Evolutionary conservation across 1,140 invertebrate species (phyloP), one percentile per base, ranked within the genome.

Genomic region (Linepithema humile): DNA sequence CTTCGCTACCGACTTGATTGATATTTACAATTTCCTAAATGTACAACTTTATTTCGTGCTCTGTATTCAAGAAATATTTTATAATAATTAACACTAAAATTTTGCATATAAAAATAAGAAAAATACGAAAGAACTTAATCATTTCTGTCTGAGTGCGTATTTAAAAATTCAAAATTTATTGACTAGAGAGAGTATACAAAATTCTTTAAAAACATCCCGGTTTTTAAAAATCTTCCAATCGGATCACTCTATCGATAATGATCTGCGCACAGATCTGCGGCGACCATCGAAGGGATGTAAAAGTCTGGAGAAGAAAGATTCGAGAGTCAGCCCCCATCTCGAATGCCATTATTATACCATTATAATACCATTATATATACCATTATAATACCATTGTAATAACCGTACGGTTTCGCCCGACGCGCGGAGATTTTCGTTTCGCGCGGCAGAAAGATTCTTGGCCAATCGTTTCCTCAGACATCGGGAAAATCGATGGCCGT

Each of bases 341-440:
- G 35, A 72, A 60, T 74, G 43, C 15, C 72, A 40, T 74, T 20
- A 40, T 74, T 60, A 62, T 74, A 60, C 17, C 35, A 20, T 40
- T 40, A 43, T 43, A 43, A 43, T 43, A 43, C 0, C 40, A 43
- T 74, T 55, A n/a, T 70, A 23, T 70, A 72, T 72, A 70, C 67
- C 45, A 23, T 70, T 32, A 17, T 72, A 72, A 72, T 72, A 72
- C 48, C 69, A 29, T 74, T 60, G 17, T 74, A 20, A 74, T 20
- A 40, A 57, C 20, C 48, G 17, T 20, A 40, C 17, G 10, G 3
- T 60, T 60, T 74, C 29, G n/a, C 15, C 7, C 38, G 73, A 64
- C 48, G 32, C 32, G 32, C 32, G 69, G 15, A 57, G n/a, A 10
- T 73, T 15, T 62, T 2, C 29, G 35, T 48, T 23, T 77, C 38